Percentiles rank a stretch among this genome's conserved stretches.
phyloP scores from a whole-genome alignment of 2,888 invertebrate species.

The Lepidochitona cinerea region DNA sequence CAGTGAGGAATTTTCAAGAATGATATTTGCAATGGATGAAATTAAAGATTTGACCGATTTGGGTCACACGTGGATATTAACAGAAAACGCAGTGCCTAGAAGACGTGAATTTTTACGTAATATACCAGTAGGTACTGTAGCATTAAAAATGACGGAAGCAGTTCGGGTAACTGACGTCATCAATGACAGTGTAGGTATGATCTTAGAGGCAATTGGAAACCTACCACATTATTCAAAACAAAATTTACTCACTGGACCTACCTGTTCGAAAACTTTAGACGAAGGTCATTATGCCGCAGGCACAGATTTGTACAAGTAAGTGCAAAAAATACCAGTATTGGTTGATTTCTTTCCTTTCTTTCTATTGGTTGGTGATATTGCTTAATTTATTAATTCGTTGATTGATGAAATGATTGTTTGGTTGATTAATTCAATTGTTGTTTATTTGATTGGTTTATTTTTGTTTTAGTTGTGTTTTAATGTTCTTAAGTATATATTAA shows the following conservation, averaged over 20 bases:
- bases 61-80: conserved; percentile 64
- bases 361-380: too few species aligned
- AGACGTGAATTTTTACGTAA: conserved; percentile 38
- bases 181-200: conserved; percentile 47
- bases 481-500: too few species aligned
- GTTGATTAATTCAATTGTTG: too few species aligned
- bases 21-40: conserved; percentile 43
- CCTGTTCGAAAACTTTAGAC: neutral
- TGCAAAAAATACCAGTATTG: too few species aligned
- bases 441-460: too few species aligned
- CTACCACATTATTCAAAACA: neutral
- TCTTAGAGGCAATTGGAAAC: conserved; percentile 10
- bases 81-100: conserved; percentile 58
- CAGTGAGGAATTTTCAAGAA: conserved; percentile 43
- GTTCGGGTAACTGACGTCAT: conserved; percentile 48
- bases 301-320: conserved; percentile 37
- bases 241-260: neutral
- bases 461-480: too few species aligned
- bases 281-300: conserved; percentile 16
- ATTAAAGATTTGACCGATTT: conserved; percentile 21
- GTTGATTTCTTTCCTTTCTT: neutral
- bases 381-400: too few species aligned
- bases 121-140: conserved; percentile 55
- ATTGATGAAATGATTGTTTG: too few species aligned
- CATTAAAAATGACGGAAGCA: conserved; percentile 48